Evolutionary conservation across 2,888 invertebrate genomes (phyloP), one percentile per base, ranked within the genome.

Genomic region (Ennomos erosarius): DNA sequence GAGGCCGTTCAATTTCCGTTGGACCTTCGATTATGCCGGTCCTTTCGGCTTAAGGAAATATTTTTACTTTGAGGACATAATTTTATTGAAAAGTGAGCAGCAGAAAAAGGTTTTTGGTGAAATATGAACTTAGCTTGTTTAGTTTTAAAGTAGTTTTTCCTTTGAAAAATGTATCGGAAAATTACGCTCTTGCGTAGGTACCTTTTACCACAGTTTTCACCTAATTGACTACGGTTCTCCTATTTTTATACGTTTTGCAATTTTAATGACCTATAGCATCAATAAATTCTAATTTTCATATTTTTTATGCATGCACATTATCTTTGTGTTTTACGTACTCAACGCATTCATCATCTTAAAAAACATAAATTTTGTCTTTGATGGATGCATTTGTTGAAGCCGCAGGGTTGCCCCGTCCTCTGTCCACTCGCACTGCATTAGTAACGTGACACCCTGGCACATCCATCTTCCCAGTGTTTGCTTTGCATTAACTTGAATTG

Each of bases 1-100:
- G 54, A 58, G 60, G 59, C 48, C 62, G 51, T 65, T 62, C 69
- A 68, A 69, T 69, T 69, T 69, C 69, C 66, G 62, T 44, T 43
- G 55, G 37, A n/a, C 58, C 62, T 62, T 55, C 53, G 59, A 60
- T 65, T 62, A 66, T 55, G 55, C 45, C 55, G 60, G 59, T 61
- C 64, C 54, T 59, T 61, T 62, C 55, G 56, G 61, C 51, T 59
- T 61, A 59, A 10, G 57, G 43, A 51, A 59, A 62, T 59, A 64
- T 60, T 62, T 55, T 59, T 62, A 65, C 59, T 59, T 51, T 48
- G 61, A 66, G 48, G 53, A 60, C 55, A 54, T 57, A 52, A 58
- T 63, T 63, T 65, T 57, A 50, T 55, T 55, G 54, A 49, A 64
- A 55, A 49, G 16, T 35, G 51, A 36, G 43, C 43, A 42, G 33